Evolutionary conservation across 1,140 invertebrate genomes (phyloP), one percentile per base, ranked within the genome.

Genomic region (Pogonomyrmex californicus): DNA sequence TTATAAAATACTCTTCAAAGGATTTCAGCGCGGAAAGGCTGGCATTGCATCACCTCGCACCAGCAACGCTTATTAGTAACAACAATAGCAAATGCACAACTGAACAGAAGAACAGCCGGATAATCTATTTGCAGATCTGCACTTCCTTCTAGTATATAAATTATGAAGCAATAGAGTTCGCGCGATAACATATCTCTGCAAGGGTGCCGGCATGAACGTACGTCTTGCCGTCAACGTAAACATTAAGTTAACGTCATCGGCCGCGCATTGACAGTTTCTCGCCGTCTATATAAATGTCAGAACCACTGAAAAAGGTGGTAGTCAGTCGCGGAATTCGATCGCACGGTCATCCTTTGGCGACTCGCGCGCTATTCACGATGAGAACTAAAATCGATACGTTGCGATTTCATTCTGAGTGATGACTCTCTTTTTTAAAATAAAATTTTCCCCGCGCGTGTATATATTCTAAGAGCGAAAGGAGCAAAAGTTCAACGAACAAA

Each of bases 311-410:
- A 89, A 86, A 86, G 81, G 30, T 71, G 76, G 78, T 89, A 89
- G 88, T 89, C 86, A 68, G 56, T 88, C 76, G 70, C 71, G 49
- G 86, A 81, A 85, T 70, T 77, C 66, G 68, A 75, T 73, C 81
- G 73, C 56, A 38, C 62, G 68, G 60, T 7, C 60, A 58, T 33
- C 17, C 51, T 58, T 71, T 23, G n/a, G 12, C 12, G 41, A 54
- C 30, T 73, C 38, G 71, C 44, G 47, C 36, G 65, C 71, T 73
- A 60, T 23, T 23, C 23, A 49, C 14, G 14, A 62, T 17, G 38
- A 36, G 12, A 38, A 60, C 30, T 49, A 23, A 23, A n/a, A 38
- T 23, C 0, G 47, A 33, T 6, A 44, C 41, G 30, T 58, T 7
- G 33, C 4, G 7, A 38, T 33, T 38, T 47, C 17, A 17, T 58